A percentile compares a stretch with the other conserved stretches of the same genome.
Evolutionary conservation across 2,797 vertebrate genomes (phyloP).

Genomic region (Leontopithecus rosalia): DNA sequence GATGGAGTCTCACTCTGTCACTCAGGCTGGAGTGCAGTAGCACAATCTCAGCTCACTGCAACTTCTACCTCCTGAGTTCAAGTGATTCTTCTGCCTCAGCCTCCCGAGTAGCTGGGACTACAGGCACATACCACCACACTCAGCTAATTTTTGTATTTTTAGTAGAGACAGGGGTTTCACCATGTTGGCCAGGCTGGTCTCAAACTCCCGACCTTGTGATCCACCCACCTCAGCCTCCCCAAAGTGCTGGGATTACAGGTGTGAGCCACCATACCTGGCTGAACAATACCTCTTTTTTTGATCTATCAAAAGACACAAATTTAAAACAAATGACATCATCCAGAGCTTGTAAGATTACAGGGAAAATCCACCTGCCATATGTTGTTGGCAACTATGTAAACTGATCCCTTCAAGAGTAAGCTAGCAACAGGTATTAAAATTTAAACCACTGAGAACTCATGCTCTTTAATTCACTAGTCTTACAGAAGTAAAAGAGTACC

Average conservation of each 20-base stretch:
- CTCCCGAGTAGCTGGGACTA: not conserved
- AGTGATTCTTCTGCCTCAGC: not conserved
- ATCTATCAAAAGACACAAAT: not conserved
- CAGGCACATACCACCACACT: not conserved
- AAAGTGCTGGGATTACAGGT: not conserved
- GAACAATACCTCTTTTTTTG: not conserved
- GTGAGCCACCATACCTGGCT: fast-evolving
- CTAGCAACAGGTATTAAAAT: slow-evolving; percentile 53
- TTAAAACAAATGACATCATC: not conserved
- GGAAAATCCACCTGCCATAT: not conserved
- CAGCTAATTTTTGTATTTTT: not conserved
- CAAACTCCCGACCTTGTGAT: not conserved
- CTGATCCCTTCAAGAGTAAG: slow-evolving; percentile 31
- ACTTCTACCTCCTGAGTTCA: not conserved
- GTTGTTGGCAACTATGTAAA: slow-evolving; percentile 45
- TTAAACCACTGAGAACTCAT: slow-evolving; percentile 28
- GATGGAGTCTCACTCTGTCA: not conserved
- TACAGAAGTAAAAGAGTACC: slow-evolving; percentile 22
- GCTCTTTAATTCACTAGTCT: slow-evolving; percentile 36
- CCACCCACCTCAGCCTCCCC: not conserved
- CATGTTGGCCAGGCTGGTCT: not conserved
- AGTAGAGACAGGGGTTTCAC: not conserved
- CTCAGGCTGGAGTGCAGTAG: too few relatives aligned
- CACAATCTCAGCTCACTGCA: not conserved
- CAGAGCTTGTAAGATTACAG: not conserved